A percentile compares a stretch with the other conserved stretches of the same genome.
Conservation (phyloP, 2,113 vertebrate genomes). For the Tachuris rubrigastra region DNA sequence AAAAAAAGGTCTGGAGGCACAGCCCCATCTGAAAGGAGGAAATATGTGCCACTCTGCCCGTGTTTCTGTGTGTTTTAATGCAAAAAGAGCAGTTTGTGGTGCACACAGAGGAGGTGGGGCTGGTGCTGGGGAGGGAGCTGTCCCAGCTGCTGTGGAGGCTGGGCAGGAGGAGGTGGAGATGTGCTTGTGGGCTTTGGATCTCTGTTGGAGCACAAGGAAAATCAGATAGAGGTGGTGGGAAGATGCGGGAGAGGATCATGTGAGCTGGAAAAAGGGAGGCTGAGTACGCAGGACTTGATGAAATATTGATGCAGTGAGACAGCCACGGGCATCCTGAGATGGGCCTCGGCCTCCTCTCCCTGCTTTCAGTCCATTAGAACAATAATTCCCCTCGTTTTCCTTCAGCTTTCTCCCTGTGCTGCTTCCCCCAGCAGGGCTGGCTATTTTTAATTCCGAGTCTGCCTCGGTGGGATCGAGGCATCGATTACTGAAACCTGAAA, state of each 20-base stretch:
- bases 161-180: not conserved
- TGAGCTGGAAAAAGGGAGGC: not conserved
- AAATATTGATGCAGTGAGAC: not conserved
- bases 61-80: fast-evolving
- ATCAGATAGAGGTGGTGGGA: not conserved
- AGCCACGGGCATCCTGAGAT: not conserved
- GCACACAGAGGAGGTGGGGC: not conserved
- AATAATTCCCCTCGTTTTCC: not conserved
- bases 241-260: not conserved
- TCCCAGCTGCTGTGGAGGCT: not conserved
- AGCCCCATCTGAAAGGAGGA: not conserved
- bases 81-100: not conserved
- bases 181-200: not conserved
- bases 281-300: fast-evolving
- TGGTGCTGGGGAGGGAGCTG: not conserved
- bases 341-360: not conserved
- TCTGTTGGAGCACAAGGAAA: not conserved
- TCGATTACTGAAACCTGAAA: not conserved
- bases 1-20: not conserved
- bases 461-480: fast-evolving
- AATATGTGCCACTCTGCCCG: fast-evolving
- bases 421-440: not conserved
- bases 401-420: fast-evolving
- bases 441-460: not conserved
- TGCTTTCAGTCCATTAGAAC: not conserved